Evolutionary conservation across 2,113 vertebrate genomes (phyloP), one percentile per base, ranked within the genome.

Genomic region (Piaya cayana): DNA sequence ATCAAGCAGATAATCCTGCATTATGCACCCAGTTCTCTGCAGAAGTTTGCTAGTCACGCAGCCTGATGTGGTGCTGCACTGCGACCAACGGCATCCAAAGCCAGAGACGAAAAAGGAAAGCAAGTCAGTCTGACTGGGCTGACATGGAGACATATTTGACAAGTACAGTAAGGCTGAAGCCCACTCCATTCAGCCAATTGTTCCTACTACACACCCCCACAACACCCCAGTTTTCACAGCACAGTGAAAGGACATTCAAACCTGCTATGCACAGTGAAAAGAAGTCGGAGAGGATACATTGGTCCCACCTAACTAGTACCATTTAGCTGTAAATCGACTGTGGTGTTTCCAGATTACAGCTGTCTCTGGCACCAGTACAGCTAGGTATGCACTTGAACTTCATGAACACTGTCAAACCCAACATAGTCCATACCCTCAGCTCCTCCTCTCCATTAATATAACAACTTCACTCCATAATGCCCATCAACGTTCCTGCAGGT

Each of bases 1-100:
- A 62, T 12, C 58, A 58, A 22, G 42, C 36, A 70, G 11, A 36
- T 55, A 58, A 69, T 45, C 63, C 74, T 88, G 62, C 43, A 72
- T 14, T 45, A 27, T 1, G 12, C 27, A 62, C 21, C 26, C 65
- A 43, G 67, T 0, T 0, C 39, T 52, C 30, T 22, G 39, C 43
- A 12, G 85, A 87, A 39, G 34, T n/a, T n/a, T 68, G 45, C 15
- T 21, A 70, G 32, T 39, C n/a, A 27, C 1, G 3, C 49, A 65
- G 49, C 6, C 92, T 79, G 21, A 14, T 9, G 29, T 18, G 8
- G 25, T 32, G 23, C 79, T 62, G 45, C 53, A 39, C 47, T 23
- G 52, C 64, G 84, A 62, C 19, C 60, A 88, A 23, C 1, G 2
- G 72, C 59, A 86, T 13, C 17, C 72, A 80, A 70, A 81, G 25